Evolutionary conservation across 2,888 invertebrate genomes (phyloP).

Genomic region (Osedax fenrisi): DNA sequence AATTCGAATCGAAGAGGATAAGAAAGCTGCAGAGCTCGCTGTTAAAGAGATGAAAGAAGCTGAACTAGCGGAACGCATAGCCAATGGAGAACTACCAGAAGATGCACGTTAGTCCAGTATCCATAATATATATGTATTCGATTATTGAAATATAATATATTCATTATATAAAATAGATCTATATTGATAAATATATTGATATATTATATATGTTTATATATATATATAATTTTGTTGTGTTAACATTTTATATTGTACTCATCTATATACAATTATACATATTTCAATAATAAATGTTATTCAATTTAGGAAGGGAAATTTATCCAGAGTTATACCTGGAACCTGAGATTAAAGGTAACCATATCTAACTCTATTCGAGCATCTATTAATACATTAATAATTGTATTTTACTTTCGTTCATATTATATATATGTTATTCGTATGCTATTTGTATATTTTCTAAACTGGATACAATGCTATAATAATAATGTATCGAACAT

Average conservation of each 20-base stretch:
- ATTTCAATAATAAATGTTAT: neutral
- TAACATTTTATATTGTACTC: too few relatives aligned
- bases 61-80: slow-evolving; percentile 38
- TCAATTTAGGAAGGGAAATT: neutral
- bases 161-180: neutral
- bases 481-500: too few relatives aligned
- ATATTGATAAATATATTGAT: neutral
- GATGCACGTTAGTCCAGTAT: slow-evolving; percentile 24
- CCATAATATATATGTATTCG: neutral
- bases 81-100: slow-evolving; percentile 39
- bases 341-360: neutral
- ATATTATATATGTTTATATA: too few relatives aligned
- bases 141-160: neutral
- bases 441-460: too few relatives aligned
- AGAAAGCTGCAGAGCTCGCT: slow-evolving; percentile 33
- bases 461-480: too few relatives aligned
- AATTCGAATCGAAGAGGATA: slow-evolving; percentile 35
- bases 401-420: too few relatives aligned
- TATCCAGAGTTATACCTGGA: neutral
- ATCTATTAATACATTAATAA: too few relatives aligned
- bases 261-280: neutral
- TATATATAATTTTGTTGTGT: too few relatives aligned
- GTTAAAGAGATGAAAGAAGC: slow-evolving; percentile 30
- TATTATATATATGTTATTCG: too few relatives aligned
- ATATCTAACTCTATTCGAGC: too few relatives aligned